Evolutionary conservation across 2,797 vertebrate genomes (phyloP), one percentile per base, ranked within the genome.

Genomic region (Parotocinclus haroldoi): DNA sequence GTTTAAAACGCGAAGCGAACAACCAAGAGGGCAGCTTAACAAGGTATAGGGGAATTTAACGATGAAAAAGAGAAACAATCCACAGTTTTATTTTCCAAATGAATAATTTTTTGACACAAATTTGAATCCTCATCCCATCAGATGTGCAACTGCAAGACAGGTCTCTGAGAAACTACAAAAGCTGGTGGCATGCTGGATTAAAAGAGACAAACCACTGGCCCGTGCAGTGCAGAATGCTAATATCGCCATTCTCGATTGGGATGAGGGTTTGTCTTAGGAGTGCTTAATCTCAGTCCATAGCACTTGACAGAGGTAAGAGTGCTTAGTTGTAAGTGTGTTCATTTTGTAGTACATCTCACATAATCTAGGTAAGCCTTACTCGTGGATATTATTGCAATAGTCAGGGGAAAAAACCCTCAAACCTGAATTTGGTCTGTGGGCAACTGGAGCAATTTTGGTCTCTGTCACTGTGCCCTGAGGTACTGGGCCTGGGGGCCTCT

Each of bases 141-240:
- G 63, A 11, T 36, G 45, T 66, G 46, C 38, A 50, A 9, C 37
- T 67, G 39, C 46, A 38, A 68, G 46, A 7, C 52, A 37, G 27
- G 52, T 40, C 48, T 63, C 12, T 10, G 10, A 46, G 9, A 51
- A 4, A 27, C 40, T 37, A 1, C 8, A 37, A 37, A 63, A 4
- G 13, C 1, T 68, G 70, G 67, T 56, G 58, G 55, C 61, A 70
- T 54, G 18, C 19, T 62, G 73, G 72, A 85, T 82, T 68, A 76
- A 78, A 63, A 71, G 46, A 63, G 68, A 75, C 77, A 74, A 66
- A 67, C 56, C 66, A 63, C 27, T 27, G 27, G 27, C 2, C 64
- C 77, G 44, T 82, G 77, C 65, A 56, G 42, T 45, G 66, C 63
- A 57, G 56, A 67, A 66, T 68, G 73, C 57, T 69, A 66, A 77